These are phyloP conservation scores for Electrona antarctica DNA, from an alignment of 2,113 vertebrate genomes.

Conservation along the genomic window DNA sequence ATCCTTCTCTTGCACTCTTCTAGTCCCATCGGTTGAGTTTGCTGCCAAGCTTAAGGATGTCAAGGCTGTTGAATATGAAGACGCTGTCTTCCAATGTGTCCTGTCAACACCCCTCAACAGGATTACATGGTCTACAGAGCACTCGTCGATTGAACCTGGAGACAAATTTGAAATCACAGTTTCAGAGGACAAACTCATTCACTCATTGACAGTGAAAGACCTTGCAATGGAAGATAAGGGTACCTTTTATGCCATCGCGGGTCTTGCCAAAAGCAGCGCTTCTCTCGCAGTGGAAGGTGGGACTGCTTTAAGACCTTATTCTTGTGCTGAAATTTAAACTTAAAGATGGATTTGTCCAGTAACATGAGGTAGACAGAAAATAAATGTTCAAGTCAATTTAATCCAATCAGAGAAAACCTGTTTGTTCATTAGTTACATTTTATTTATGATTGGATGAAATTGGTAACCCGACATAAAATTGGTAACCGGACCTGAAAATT, in stretches of 20 bases:
- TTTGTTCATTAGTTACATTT: too few species aligned
- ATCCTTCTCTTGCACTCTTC: background rate
- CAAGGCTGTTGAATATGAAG: conserved; percentile 71
- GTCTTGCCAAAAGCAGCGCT: conserved; percentile 79
- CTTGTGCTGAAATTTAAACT: background rate
- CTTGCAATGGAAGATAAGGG: conserved; percentile 76
- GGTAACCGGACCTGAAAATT: too few species aligned
- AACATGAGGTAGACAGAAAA: too few species aligned
- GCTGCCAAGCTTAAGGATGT: conserved; percentile 63
- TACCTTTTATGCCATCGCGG: conserved; percentile 78
- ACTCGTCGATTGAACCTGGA: conserved; percentile 63
- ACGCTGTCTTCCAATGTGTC: conserved; percentile 80
- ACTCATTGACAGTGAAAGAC: conserved; percentile 80
- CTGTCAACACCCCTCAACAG: conserved; percentile 77
- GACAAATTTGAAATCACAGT: conserved; percentile 80
- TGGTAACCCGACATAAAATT: too few species aligned
- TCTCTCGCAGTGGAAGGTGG: conserved; percentile 85
- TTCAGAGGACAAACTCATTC: conserved; percentile 83
- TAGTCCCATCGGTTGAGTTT: conserved; percentile 83
- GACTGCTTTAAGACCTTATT: conserved; percentile 25
- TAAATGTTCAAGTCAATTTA: background rate
- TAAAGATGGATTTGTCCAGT: too few species aligned
- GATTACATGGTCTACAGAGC: conserved; percentile 80
- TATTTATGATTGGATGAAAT: too few species aligned
- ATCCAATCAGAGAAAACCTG: too few species aligned